Conservation (phyloP, 2,113 vertebrate genomes). For the Penelope pileata region DNA sequence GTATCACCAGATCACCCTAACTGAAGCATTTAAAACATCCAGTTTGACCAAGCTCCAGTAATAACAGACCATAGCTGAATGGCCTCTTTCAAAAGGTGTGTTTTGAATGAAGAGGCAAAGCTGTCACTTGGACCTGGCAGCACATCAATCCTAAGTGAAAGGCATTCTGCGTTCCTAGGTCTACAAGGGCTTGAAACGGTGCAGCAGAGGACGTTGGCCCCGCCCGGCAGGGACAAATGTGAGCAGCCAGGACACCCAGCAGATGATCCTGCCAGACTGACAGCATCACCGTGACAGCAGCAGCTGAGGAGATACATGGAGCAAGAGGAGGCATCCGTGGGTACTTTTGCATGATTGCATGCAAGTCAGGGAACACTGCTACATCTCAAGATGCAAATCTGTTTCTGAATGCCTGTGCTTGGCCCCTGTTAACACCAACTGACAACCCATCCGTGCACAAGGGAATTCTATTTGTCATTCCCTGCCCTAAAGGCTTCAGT, state of each 20-base stretch:
- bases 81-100: not conserved
- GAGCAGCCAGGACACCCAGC: not conserved
- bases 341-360: not conserved
- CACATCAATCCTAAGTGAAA: not conserved
- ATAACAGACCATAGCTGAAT: not conserved
- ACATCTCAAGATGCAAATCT: not conserved
- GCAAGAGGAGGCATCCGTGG: not conserved
- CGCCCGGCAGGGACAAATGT: not conserved
- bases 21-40: not conserved
- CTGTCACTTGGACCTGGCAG: not conserved
- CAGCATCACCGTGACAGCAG: not conserved
- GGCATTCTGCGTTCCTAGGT: not conserved
- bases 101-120: not conserved
- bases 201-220: not conserved
- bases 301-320: not conserved
- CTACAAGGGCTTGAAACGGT: not conserved
- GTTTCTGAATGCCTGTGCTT: not conserved
- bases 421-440: slow-evolving; percentile 22
- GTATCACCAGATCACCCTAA: not conserved
- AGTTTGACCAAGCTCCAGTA: not conserved
- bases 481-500: not conserved
- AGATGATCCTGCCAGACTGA: not conserved
- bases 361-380: not conserved
- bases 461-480: slow-evolving; percentile 34
- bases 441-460: not conserved